A percentile compares a stretch with the other conserved stretches of the same genome.
Evolutionary conservation across 2,797 vertebrate species (phyloP).

Genomic region (Luscinia megarhynchos): DNA sequence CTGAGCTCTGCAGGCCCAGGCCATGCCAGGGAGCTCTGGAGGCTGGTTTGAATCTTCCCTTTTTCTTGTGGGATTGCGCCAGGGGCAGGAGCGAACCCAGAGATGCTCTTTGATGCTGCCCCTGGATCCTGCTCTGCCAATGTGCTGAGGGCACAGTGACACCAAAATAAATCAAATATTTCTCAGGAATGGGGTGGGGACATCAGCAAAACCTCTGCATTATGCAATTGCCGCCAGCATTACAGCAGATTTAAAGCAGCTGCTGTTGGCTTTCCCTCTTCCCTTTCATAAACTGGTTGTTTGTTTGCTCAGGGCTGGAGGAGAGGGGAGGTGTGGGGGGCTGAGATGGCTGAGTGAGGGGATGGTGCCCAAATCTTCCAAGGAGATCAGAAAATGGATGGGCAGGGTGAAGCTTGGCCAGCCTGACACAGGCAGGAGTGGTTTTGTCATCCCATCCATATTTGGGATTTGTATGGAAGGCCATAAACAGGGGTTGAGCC

Average conservation of each 20-base stretch:
- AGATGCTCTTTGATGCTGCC: slow-evolving; percentile 56
- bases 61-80: slow-evolving; percentile 28
- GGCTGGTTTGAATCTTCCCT: slow-evolving; percentile 47
- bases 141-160: slow-evolving; percentile 38
- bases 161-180: slow-evolving; percentile 45
- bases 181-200: slow-evolving; percentile 65
- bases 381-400: not conserved
- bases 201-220: slow-evolving; percentile 56
- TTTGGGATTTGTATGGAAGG: not conserved
- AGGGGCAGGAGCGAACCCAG: slow-evolving; percentile 36
- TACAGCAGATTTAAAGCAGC: slow-evolving; percentile 67
- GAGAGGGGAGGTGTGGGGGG: not conserved
- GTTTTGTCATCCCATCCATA: not conserved
- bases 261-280: slow-evolving; percentile 61
- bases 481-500: not conserved
- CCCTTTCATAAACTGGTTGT: not conserved
- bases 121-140: not conserved
- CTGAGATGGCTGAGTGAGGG: not conserved
- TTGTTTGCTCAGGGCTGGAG: not conserved
- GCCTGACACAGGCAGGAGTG: accelerated
- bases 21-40: not conserved
- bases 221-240: slow-evolving; percentile 44
- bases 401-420: not conserved
- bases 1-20: slow-evolving; percentile 16
- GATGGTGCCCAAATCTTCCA: not conserved